Conservation (phyloP, 2,797 vertebrate genomes). For the Mus minutoides region DNA sequence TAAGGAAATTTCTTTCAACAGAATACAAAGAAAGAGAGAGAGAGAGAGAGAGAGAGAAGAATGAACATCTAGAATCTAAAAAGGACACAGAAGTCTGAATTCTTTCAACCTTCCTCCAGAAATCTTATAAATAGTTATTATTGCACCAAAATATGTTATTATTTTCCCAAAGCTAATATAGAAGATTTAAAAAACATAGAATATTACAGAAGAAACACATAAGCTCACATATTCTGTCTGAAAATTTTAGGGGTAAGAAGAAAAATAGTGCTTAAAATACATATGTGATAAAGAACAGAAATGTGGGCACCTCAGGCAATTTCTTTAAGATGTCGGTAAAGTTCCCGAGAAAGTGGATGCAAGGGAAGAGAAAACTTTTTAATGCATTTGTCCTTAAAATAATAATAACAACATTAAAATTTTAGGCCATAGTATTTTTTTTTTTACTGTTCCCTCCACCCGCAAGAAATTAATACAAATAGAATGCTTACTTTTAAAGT, state of each 20-base stretch:
- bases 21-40: too few species aligned
- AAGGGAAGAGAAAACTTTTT: background rate
- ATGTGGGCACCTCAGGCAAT: background rate
- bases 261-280: background rate
- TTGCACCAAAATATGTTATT: constrained; percentile 10
- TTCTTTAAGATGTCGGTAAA: background rate
- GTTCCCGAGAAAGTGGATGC: background rate
- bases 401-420: background rate
- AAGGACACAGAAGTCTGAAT: background rate
- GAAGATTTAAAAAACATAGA: background rate
- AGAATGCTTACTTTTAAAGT: constrained; percentile 46
- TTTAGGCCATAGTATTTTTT: background rate
- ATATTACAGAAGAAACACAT: constrained; percentile 30
- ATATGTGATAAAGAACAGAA: background rate
- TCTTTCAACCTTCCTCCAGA: background rate
- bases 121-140: constrained; percentile 42
- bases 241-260: background rate
- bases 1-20: background rate
- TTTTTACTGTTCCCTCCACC: background rate
- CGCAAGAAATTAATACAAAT: constrained; percentile 40
- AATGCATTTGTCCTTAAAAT: background rate
- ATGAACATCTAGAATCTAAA: background rate
- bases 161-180: constrained; percentile 29
- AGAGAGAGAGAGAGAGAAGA: background rate
- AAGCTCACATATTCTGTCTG: constrained; percentile 38